Evolutionary conservation across 2,113 vertebrate genomes (phyloP).

Genomic region (Phalacrocorax carbo): DNA sequence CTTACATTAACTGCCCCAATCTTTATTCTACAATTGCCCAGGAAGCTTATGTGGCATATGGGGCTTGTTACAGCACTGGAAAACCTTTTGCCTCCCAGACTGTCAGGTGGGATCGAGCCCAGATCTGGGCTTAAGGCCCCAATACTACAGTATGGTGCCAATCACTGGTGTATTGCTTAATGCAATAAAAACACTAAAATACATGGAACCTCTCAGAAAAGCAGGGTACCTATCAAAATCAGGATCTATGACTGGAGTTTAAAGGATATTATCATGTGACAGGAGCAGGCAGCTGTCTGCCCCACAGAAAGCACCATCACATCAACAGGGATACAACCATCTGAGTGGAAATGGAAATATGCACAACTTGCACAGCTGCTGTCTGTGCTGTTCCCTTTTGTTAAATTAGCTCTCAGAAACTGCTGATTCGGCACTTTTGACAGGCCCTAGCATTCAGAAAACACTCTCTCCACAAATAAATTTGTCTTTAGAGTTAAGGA

Average conservation of each 20-base stretch:
- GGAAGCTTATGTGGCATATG: background rate
- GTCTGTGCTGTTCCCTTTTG: background rate
- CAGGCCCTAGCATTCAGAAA: background rate
- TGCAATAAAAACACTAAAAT: background rate
- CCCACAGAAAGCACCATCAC: background rate
- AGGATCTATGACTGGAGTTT: background rate
- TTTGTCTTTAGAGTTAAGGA: background rate
- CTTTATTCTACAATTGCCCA: background rate
- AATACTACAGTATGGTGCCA: background rate
- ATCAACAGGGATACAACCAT: fast-evolving
- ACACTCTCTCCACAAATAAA: background rate
- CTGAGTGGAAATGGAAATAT: constrained; percentile 11
- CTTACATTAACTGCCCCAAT: background rate
- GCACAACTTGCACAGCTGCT: constrained; percentile 2
- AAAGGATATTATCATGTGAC: background rate
- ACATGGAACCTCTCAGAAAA: background rate
- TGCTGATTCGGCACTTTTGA: background rate
- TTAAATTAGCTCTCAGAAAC: background rate
- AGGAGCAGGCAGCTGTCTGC: background rate
- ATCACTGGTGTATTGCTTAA: background rate
- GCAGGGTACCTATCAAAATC: background rate
- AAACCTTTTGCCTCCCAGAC: background rate
- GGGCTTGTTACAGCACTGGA: background rate
- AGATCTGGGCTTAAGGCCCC: background rate
- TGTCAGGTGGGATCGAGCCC: background rate